phyloP scores from a whole-genome alignment of 1,140 invertebrate genomes.

The Pachypsylla venusta region DNA sequence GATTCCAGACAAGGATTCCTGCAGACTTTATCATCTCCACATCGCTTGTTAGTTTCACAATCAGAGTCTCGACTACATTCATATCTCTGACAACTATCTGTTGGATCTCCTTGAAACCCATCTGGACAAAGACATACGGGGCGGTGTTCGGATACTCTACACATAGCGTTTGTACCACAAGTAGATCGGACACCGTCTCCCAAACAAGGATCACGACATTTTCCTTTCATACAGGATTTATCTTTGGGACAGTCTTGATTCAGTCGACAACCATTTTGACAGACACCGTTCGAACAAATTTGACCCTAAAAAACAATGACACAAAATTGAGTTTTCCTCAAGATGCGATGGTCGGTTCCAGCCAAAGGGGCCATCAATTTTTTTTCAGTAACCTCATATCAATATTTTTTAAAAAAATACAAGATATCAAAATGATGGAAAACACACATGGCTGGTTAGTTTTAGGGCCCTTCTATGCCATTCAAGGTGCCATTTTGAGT shows the following conservation, averaged over 20 bases:
- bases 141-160: constrained; percentile 54
- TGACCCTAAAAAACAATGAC: constrained; percentile 38
- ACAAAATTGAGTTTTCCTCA: too few relatives aligned
- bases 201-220: constrained; percentile 61
- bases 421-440: too few relatives aligned
- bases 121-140: constrained; percentile 74
- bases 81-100: constrained; percentile 50
- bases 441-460: too few relatives aligned
- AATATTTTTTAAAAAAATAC: too few relatives aligned
- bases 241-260: constrained; percentile 65
- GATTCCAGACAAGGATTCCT: constrained; percentile 65
- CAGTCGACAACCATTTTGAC: constrained; percentile 54
- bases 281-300: constrained; percentile 45
- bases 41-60: constrained; percentile 60
- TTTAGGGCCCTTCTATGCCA: too few relatives aligned
- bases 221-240: constrained; percentile 53
- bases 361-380: too few relatives aligned
- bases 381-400: too few relatives aligned
- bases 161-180: constrained; percentile 59
- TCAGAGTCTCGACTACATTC: constrained; percentile 62
- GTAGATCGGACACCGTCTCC: constrained; percentile 36
- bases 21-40: constrained; percentile 53
- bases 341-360: too few relatives aligned
- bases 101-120: constrained; percentile 63
- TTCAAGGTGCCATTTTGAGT: too few relatives aligned